Evolutionary conservation across 2,888 invertebrate genomes (phyloP).

Genomic region (Melitaea athalia): DNA sequence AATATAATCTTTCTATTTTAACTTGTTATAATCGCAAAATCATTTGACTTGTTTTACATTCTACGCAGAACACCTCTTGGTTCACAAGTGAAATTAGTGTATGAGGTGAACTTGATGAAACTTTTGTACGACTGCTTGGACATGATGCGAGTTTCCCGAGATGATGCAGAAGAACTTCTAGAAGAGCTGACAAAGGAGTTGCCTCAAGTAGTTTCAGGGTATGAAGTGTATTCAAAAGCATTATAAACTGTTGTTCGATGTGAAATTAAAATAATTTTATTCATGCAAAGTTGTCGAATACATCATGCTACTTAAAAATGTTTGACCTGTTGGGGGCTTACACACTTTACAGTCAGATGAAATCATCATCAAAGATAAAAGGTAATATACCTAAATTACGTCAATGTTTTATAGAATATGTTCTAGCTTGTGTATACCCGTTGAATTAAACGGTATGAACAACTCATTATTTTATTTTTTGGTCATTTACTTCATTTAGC

Average conservation of each 20-base stretch:
- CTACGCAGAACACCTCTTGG: conserved; percentile 57
- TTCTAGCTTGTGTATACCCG: too few relatives aligned
- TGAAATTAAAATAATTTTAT: background rate
- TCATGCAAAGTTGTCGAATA: too few relatives aligned
- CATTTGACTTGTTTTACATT: background rate
- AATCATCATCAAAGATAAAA: too few relatives aligned
- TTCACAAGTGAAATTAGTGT: conserved; percentile 48
- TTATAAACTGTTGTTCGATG: background rate
- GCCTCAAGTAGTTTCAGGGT: conserved; percentile 67
- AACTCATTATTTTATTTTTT: too few relatives aligned
- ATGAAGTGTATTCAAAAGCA: background rate
- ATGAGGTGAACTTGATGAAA: conserved; percentile 63
- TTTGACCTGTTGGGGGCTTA: too few relatives aligned
- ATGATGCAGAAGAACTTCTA: conserved; percentile 52
- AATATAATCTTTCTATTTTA: background rate
- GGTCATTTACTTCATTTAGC: too few relatives aligned
- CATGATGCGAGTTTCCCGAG: conserved; percentile 63
- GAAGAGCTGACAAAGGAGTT: conserved; percentile 56
- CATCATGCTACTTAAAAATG: too few relatives aligned
- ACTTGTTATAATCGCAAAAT: background rate
- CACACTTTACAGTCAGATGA: too few relatives aligned
- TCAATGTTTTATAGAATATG: too few relatives aligned
- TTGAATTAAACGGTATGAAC: too few relatives aligned
- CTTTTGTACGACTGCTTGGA: conserved; percentile 68
- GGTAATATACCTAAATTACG: too few relatives aligned